Base-by-base conservation (phyloP, 1,140 invertebrate species). In the Drosophila tani region DNA sequence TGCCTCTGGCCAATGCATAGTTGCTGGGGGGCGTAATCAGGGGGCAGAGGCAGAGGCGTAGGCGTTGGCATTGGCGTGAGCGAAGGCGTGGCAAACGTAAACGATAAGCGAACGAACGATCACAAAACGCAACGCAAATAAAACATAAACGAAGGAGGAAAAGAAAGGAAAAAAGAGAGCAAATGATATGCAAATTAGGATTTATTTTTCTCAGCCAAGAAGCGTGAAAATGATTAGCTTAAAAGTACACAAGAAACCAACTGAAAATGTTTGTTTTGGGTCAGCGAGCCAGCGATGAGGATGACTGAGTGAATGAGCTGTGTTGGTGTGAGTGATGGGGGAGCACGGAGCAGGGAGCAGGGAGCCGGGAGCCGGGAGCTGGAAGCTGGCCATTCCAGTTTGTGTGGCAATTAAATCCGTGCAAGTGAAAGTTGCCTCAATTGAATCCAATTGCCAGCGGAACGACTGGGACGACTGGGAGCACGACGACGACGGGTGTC, bases 351-450 rank as follows among this genome's bases (percentile, higher is more conserved):
- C 41, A 0, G 60, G 32, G 40, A 21, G 27, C 35, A 35, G 55
- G 32, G n/a, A 59, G 53, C 27, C 7, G 53, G 45, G 49, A 29
- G 17, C 40, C 0, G 59, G 32, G 21, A 21, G 32, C 51, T 11
- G 51, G 62, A 12, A 41, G 21, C 53, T 43, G 46, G 69, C 53
- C 67, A 15, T 50, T 71, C 69, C 69, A 59, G 70, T 73, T 40
- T 73, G 56, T 46, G 56, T 35, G 49, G 75, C 75, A 78, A 78
- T 78, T 78, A 78, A 76, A 76, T 55, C 51, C 57, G 40, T 46
- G 67, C 80, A 75, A 86, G 82, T 86, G 82, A 85, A 85, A 85
- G 82, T 86, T 85, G 76, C 70, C 53, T 57, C 63, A 88, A 87
- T 90, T 87, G 73, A 81, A 75, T 58, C 80, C 68, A 88, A 88